Evolutionary conservation across 2,888 invertebrate species (phyloP).

Genomic region (Yponomeuta evonymella): DNA sequence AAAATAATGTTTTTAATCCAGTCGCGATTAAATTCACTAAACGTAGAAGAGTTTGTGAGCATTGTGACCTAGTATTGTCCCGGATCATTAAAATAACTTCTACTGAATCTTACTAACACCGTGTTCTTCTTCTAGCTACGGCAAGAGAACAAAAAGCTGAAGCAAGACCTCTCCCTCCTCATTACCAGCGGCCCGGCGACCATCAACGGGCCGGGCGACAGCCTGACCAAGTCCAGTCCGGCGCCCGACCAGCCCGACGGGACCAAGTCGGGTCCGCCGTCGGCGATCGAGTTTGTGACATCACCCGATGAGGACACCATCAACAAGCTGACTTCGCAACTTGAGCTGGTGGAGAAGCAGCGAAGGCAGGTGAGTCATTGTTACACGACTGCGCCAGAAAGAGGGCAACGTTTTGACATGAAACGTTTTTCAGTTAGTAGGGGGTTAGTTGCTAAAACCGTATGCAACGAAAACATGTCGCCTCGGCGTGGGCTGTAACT

Average conservation of each 20-base stretch:
- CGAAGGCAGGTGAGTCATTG: constrained; percentile 47
- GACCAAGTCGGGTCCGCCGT: constrained; percentile 21
- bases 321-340: constrained; percentile 60
- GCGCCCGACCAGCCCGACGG: constrained; percentile 1
- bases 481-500: too few species aligned
- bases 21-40: too few species aligned
- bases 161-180: constrained; percentile 41
- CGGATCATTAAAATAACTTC: too few species aligned
- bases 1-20: too few species aligned
- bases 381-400: too few species aligned
- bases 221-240: constrained; percentile 1
- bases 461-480: too few species aligned
- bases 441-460: too few species aligned
- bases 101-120: too few species aligned
- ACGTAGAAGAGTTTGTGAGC: too few species aligned
- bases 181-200: constrained; percentile 14
- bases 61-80: too few species aligned
- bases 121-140: constrained; percentile 41
- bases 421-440: too few species aligned
- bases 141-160: constrained; percentile 57
- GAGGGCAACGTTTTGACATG: too few species aligned
- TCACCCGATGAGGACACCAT: constrained; percentile 67
- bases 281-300: constrained; percentile 63
- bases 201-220: not conserved
- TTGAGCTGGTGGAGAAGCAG: constrained; percentile 63